These are phyloP conservation scores for Trichonephila inaurata DNA, from an alignment of 1,140 invertebrate species.

Conservation along the genomic window DNA sequence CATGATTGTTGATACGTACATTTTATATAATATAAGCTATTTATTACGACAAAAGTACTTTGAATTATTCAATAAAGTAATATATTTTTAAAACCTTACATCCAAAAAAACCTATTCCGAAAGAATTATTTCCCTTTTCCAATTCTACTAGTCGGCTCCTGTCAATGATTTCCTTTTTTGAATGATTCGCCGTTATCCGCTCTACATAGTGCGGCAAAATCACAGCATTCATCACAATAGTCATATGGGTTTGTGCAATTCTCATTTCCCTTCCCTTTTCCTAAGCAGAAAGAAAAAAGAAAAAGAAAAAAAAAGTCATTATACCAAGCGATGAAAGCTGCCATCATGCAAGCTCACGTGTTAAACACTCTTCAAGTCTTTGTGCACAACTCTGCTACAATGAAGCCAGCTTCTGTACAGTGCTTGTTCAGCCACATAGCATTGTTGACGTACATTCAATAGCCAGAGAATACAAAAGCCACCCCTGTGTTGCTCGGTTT, in stretches of 20 bases:
- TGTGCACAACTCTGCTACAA: slow-evolving; percentile 49
- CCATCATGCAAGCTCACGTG: slow-evolving; percentile 64
- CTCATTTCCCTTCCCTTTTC: neutral
- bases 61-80: too few species aligned
- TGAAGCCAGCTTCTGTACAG: slow-evolving; percentile 55
- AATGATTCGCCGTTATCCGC: neutral
- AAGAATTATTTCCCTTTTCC: neutral
- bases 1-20: too few species aligned
- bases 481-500: slow-evolving; percentile 37
- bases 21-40: too few species aligned
- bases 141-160: neutral
- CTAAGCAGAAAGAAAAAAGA: neutral
- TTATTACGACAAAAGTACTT: too few species aligned
- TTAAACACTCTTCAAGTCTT: slow-evolving; percentile 66
- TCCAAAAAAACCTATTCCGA: too few species aligned
- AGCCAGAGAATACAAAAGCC: neutral
- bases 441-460: slow-evolving; percentile 42
- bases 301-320: slow-evolving; percentile 17
- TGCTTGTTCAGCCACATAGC: slow-evolving; percentile 37
- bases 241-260: neutral
- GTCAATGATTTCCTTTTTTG: neutral
- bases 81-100: too few species aligned
- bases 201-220: neutral
- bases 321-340: slow-evolving; percentile 59
- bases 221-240: slow-evolving; percentile 10